Evolutionary conservation across 1,140 invertebrate species (phyloP).

Genomic region (Acromyrmex heyeri): DNA sequence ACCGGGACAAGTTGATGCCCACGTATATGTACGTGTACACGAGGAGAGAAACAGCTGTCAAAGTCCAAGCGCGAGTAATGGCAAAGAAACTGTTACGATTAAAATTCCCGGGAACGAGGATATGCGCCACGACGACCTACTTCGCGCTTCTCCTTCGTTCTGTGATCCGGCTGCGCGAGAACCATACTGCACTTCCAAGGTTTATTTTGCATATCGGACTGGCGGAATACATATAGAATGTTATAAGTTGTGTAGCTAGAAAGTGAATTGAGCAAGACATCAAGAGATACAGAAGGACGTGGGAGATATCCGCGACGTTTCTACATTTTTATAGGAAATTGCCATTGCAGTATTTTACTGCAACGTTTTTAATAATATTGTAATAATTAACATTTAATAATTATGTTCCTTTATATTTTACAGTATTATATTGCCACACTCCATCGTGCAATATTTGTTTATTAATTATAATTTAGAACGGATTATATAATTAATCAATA

Average conservation of each 20-base stretch:
- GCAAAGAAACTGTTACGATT: constrained; percentile 60
- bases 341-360: neutral
- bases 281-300: neutral
- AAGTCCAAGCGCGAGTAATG: constrained; percentile 60
- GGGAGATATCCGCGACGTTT: neutral
- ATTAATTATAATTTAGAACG: neutral
- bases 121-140: constrained; percentile 55
- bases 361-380: neutral
- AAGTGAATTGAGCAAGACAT: constrained; percentile 8
- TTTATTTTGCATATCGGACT: constrained; percentile 37
- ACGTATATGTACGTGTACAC: constrained; percentile 37
- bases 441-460: neutral
- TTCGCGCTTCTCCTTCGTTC: constrained; percentile 34
- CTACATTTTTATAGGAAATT: neutral
- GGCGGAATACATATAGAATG: neutral
- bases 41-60: constrained; percentile 68
- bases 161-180: constrained; percentile 11
- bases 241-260: constrained; percentile 2
- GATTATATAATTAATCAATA: neutral
- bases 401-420: neutral
- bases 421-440: neutral
- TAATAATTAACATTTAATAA: neutral
- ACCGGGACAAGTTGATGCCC: constrained; percentile 73
- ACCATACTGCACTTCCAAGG: constrained; percentile 18
- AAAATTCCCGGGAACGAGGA: constrained; percentile 57